Percentiles rank a stretch among this genome's conserved stretches.
phyloP scores from a whole-genome alignment of 1,140 invertebrate genomes.

The Atopsyche davidsoni region DNA sequence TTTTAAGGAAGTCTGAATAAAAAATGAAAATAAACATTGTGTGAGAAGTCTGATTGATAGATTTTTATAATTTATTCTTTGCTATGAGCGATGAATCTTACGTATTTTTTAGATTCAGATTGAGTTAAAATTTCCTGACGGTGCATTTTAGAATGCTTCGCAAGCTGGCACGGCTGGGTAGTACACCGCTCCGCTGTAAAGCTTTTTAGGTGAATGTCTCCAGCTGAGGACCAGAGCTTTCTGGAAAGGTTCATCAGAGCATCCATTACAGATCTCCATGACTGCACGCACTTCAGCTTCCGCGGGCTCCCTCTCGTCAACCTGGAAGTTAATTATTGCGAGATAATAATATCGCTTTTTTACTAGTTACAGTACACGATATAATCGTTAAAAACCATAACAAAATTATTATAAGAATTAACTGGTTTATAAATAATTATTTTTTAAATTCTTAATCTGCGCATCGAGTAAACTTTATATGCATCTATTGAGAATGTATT shows the following conservation, averaged over 20 bases:
- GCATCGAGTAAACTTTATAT: too few relatives aligned
- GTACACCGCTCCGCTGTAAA: constrained; percentile 65
- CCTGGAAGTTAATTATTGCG: constrained; percentile 39
- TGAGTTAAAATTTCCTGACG: not conserved
- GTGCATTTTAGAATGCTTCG: constrained; percentile 57
- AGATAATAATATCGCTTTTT: too few relatives aligned
- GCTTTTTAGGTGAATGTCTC: constrained; percentile 65
- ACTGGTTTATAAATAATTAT: too few relatives aligned
- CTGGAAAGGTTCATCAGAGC: constrained; percentile 66
- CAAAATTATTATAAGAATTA: too few relatives aligned
- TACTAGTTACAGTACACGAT: too few relatives aligned
- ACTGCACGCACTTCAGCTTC: constrained; percentile 73
- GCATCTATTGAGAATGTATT: too few relatives aligned
- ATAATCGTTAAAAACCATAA: too few relatives aligned
- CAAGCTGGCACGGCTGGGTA: constrained; percentile 59
- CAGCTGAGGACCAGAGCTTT: constrained; percentile 69
- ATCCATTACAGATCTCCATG: constrained; percentile 69
- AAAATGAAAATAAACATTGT: too few relatives aligned
- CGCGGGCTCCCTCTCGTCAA: constrained; percentile 70
- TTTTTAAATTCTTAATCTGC: too few relatives aligned
- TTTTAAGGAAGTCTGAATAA: too few relatives aligned
- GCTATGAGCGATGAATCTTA: not conserved
- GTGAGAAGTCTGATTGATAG: not conserved
- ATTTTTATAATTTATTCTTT: not conserved
- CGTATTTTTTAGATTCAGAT: not conserved